These are phyloP conservation scores for Bombycilla garrulus DNA, from an alignment of 2,113 vertebrate genomes.

Conservation along the genomic window DNA sequence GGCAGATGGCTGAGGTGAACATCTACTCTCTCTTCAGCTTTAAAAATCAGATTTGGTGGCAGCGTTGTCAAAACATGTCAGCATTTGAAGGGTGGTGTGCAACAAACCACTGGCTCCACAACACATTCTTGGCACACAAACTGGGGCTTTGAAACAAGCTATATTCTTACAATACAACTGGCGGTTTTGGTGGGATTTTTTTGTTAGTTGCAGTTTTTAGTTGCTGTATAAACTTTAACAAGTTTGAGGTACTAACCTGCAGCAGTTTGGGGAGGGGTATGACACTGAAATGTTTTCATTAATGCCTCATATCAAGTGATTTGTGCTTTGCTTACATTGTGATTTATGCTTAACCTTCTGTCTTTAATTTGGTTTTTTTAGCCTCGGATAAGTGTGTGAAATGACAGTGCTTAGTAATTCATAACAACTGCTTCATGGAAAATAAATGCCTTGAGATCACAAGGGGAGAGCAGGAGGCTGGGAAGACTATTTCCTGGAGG, in stretches of 20 bases:
- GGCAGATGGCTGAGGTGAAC: constrained; percentile 23
- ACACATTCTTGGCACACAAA: background rate
- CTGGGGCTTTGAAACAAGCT: background rate
- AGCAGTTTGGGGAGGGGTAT: background rate
- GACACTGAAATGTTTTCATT: background rate
- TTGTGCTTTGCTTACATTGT: background rate
- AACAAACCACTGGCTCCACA: background rate
- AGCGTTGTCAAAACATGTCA: background rate
- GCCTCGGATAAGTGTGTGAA: background rate
- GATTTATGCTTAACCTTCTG: background rate
- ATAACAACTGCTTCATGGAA: background rate
- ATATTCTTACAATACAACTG: background rate
- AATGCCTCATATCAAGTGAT: background rate
- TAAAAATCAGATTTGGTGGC: background rate
- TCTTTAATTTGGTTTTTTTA: background rate
- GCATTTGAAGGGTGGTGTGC: background rate
- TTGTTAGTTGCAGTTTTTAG: background rate
- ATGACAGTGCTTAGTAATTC: background rate
- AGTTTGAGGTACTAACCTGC: background rate
- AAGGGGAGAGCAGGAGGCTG: background rate
- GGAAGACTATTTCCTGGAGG: background rate
- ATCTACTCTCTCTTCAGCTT: background rate
- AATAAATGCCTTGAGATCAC: background rate
- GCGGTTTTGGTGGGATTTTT: background rate
- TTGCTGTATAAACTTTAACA: background rate